These are phyloP conservation scores for Myocastor coypus DNA, from an alignment of 2,113 vertebrate species.

Conservation along the genomic window DNA sequence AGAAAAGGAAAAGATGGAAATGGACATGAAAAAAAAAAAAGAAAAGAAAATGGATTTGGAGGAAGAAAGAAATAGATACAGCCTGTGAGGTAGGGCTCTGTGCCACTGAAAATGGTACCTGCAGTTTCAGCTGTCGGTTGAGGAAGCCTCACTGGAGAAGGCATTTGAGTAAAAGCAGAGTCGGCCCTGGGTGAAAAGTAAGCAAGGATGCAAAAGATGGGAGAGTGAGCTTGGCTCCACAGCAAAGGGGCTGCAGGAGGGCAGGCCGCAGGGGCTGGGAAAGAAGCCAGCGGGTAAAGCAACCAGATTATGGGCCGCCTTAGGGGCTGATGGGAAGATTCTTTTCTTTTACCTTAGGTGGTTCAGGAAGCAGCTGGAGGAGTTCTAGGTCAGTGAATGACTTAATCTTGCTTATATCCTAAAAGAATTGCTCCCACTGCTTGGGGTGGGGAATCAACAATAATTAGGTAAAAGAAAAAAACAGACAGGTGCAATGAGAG, in stretches of 20 bases:
- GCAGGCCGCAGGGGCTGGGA: neutral
- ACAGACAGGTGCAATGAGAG: neutral
- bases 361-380: neutral
- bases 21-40: too few species aligned
- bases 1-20: too few species aligned
- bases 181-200: neutral
- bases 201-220: neutral
- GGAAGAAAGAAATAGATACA: neutral
- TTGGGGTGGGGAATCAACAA: neutral
- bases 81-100: neutral
- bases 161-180: neutral
- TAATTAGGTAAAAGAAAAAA: neutral
- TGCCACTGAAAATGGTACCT: neutral
- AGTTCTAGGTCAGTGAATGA: neutral
- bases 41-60: neutral
- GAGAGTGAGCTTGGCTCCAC: neutral
- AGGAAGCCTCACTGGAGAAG: neutral
- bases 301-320: neutral
- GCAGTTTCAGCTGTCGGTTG: neutral
- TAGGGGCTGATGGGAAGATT: neutral
- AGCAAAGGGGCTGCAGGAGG: neutral
- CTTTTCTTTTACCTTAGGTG: neutral
- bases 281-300: neutral
- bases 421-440: neutral
- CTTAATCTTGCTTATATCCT: neutral